Conservation (phyloP, 1,140 invertebrate species). For the Bombus sylvicola region DNA sequence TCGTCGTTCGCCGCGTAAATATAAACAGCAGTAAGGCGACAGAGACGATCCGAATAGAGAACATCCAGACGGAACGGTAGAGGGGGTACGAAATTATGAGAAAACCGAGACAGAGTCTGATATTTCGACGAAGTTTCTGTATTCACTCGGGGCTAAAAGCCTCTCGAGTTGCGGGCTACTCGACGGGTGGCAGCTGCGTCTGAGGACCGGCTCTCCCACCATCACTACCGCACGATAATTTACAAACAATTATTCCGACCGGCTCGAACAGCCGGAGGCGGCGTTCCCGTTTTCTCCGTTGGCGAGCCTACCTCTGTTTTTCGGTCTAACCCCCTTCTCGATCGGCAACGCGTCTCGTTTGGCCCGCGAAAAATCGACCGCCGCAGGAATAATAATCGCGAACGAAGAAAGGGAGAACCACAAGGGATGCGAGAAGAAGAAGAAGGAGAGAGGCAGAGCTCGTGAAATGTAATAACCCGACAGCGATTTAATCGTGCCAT, state of each 20-base stretch:
- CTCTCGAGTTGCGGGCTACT: constrained; percentile 36
- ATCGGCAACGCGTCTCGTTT: background rate
- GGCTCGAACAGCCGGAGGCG: constrained; percentile 12
- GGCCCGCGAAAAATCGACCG: constrained; percentile 11
- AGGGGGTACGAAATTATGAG: constrained; percentile 22
- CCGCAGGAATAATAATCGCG: constrained; percentile 32
- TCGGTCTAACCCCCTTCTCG: background rate
- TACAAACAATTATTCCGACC: constrained; percentile 53
- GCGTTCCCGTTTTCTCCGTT: constrained; percentile 23
- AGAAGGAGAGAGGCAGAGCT: background rate
- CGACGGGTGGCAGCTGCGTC: constrained; percentile 43
- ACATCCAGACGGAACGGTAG: background rate
- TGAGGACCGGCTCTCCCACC: constrained; percentile 33
- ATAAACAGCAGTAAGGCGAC: background rate
- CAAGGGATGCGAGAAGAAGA: background rate
- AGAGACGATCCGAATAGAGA: background rate
- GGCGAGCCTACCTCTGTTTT: constrained; percentile 26
- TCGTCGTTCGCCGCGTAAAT: background rate
- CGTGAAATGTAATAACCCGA: constrained; percentile 56
- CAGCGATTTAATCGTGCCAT: constrained; percentile 56
- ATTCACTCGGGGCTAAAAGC: constrained; percentile 43
- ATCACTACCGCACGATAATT: constrained; percentile 46
- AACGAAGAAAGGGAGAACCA: background rate
- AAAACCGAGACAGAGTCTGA: constrained; percentile 20
- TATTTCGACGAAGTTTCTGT: constrained; percentile 44